These are phyloP conservation scores for Ophiothrix spiculata DNA, from an alignment of 35 echinoderm and acorn worm species.

Conservation along the genomic window DNA sequence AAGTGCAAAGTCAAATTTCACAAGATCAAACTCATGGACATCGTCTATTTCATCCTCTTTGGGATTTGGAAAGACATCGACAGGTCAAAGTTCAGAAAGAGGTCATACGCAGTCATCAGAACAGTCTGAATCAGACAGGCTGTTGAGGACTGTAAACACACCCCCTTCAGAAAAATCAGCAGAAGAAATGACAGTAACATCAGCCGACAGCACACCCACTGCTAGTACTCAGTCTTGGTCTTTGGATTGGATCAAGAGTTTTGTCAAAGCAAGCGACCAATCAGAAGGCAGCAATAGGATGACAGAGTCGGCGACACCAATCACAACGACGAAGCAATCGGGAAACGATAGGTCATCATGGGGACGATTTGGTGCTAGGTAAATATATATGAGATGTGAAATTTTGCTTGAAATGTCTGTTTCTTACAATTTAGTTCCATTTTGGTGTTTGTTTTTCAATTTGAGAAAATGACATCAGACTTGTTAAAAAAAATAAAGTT, in stretches of 20 bases:
- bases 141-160: slow-evolving; percentile 63
- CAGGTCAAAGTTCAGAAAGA: slow-evolving; percentile 33
- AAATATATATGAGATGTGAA: too few relatives aligned
- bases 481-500: too few relatives aligned
- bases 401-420: too few relatives aligned
- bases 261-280: slow-evolving; percentile 29
- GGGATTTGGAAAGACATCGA: background rate
- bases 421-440: too few relatives aligned
- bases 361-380: slow-evolving; percentile 42
- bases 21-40: background rate
- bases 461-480: too few relatives aligned
- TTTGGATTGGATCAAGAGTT: slow-evolving; percentile 49
- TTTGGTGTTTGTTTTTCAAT: too few relatives aligned
- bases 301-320: background rate
- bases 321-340: background rate
- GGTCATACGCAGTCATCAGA: slow-evolving; percentile 53
- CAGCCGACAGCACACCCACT: background rate
- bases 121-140: slow-evolving; percentile 47
- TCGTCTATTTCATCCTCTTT: slow-evolving; percentile 12
- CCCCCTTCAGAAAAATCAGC: slow-evolving; percentile 38
- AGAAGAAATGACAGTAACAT: background rate
- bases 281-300: background rate
- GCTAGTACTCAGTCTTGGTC: slow-evolving; percentile 31
- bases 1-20: background rate
- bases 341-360: slow-evolving; percentile 5